Conservation (phyloP, 2,888 invertebrate genomes). For the Atherix ibis region DNA sequence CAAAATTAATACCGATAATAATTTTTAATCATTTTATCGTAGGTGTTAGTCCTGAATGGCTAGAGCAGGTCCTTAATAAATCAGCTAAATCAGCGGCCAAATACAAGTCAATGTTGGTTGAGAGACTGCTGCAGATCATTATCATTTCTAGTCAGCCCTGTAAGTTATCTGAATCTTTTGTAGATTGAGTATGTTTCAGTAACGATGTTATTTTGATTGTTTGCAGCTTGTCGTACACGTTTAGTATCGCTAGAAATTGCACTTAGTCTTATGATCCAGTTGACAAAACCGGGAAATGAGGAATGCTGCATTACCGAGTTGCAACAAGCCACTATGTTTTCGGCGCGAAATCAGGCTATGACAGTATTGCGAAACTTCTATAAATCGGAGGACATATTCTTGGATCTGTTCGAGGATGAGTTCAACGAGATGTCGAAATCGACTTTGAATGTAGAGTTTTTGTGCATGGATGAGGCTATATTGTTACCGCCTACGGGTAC, state of each 20-base stretch:
- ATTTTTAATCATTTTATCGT: too few species aligned
- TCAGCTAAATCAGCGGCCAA: slow-evolving; percentile 42
- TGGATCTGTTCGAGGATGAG: slow-evolving; percentile 98
- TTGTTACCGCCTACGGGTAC: slow-evolving; percentile 90
- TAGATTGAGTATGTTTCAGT: too few species aligned
- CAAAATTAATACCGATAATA: too few species aligned
- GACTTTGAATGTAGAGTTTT: slow-evolving; percentile 78
- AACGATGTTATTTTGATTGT: too few species aligned
- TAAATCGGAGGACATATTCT: slow-evolving; percentile 94
- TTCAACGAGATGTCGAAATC: slow-evolving; percentile 83
- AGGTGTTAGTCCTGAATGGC: slow-evolving; percentile 71
- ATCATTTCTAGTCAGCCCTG: slow-evolving; percentile 73
- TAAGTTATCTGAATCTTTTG: slow-evolving; percentile 33
- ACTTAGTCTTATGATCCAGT: slow-evolving; percentile 59
- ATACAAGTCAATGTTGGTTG: slow-evolving; percentile 70
- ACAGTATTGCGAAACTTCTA: slow-evolving; percentile 79
- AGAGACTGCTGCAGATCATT: slow-evolving; percentile 69
- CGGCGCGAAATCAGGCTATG: slow-evolving; percentile 66
- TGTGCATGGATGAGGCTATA: slow-evolving; percentile 93
- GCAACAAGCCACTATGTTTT: slow-evolving; percentile 42
- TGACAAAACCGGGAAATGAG: slow-evolving; percentile 32
- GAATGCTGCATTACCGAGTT: slow-evolving; percentile 30
- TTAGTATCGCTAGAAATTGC: slow-evolving; percentile 84
- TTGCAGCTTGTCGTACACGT: slow-evolving; percentile 66
- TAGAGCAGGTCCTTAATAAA: slow-evolving; percentile 62